Evolutionary conservation across 2,888 invertebrate species (phyloP).

Genomic region (Drosophila differens): DNA sequence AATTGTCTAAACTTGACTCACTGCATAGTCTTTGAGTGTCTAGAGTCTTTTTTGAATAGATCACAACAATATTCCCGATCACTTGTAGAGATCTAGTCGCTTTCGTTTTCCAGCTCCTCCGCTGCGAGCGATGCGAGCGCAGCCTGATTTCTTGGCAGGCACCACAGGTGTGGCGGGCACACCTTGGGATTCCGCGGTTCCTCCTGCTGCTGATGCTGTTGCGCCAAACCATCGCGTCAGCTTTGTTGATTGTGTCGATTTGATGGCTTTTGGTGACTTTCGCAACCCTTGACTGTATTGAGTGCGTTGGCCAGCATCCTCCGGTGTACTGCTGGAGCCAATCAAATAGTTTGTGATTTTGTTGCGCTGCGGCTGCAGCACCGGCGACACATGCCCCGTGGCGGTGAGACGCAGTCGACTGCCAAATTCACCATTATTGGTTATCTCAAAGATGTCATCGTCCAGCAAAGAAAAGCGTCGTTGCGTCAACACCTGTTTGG

Average conservation of each 20-base stretch:
- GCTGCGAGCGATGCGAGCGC: conserved; percentile 54
- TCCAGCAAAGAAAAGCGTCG: conserved; percentile 62
- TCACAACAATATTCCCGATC: conserved; percentile 26
- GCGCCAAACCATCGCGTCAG: conserved; percentile 82
- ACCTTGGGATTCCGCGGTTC: conserved; percentile 52
- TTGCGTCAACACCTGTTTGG: conserved; percentile 31
- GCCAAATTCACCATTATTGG: conserved; percentile 82
- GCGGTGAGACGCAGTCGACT: conserved; percentile 81
- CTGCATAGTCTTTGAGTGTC: conserved; percentile 60
- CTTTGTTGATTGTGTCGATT: conserved; percentile 79
- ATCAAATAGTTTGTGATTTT: conserved; percentile 84
- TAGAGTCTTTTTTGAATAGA: conserved; percentile 57
- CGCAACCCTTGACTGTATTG: conserved; percentile 50
- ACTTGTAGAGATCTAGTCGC: conserved; percentile 63
- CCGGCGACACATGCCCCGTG: conserved; percentile 81
- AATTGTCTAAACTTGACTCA: conserved; percentile 34
- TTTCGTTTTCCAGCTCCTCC: conserved; percentile 59
- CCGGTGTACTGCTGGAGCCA: conserved; percentile 52
- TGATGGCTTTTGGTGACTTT: conserved; percentile 80
- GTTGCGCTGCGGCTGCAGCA: conserved; percentile 67
- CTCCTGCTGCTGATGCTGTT: conserved; percentile 18
- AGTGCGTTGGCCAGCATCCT: conserved; percentile 40
- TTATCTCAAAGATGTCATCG: conserved; percentile 84
- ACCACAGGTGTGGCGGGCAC: conserved; percentile 59
- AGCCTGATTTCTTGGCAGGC: conserved; percentile 38